A percentile compares a stretch with the other conserved stretches of the same genome.
Evolutionary conservation across 2,113 vertebrate species (phyloP).

Genomic region (Tetrao urogallus): DNA sequence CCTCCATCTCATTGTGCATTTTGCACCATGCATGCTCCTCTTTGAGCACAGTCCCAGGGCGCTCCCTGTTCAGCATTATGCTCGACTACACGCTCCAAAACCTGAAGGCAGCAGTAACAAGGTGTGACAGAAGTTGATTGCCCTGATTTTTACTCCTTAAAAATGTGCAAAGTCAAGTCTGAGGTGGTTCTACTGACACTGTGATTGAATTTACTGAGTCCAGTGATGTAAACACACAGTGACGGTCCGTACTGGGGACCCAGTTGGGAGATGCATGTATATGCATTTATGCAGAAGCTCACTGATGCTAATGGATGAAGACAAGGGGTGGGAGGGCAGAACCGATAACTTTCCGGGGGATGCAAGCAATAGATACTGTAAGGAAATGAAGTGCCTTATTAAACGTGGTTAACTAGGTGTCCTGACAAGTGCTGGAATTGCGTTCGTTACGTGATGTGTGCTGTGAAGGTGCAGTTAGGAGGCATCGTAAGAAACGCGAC

Average conservation of each 20-base stretch:
- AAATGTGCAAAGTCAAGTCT: slow-evolving; percentile 64
- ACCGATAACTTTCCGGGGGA: slow-evolving; percentile 40
- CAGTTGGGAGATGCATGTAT: background rate
- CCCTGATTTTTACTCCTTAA: slow-evolving; percentile 60
- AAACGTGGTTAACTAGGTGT: slow-evolving; percentile 23
- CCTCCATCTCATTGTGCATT: background rate
- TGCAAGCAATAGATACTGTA: background rate
- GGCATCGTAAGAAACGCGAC: background rate
- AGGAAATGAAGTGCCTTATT: slow-evolving; percentile 37
- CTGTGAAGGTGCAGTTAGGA: background rate
- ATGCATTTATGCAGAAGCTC: slow-evolving; percentile 52
- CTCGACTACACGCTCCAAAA: background rate
- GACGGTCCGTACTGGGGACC: slow-evolving; percentile 12
- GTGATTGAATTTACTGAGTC: slow-evolving; percentile 35
- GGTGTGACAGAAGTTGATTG: slow-evolving; percentile 66
- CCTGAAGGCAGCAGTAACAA: slow-evolving; percentile 53
- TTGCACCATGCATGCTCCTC: background rate
- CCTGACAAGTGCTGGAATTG: background rate
- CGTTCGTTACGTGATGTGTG: background rate
- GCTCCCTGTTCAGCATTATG: background rate
- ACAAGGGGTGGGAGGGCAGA: slow-evolving; percentile 56
- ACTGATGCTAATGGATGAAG: slow-evolving; percentile 34
- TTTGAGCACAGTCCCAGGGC: background rate
- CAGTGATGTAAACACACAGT: slow-evolving; percentile 41
- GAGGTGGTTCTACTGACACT: slow-evolving; percentile 39